These are phyloP conservation scores for Noctua janthina DNA, from an alignment of 2,888 invertebrate genomes.

Conservation along the genomic window DNA sequence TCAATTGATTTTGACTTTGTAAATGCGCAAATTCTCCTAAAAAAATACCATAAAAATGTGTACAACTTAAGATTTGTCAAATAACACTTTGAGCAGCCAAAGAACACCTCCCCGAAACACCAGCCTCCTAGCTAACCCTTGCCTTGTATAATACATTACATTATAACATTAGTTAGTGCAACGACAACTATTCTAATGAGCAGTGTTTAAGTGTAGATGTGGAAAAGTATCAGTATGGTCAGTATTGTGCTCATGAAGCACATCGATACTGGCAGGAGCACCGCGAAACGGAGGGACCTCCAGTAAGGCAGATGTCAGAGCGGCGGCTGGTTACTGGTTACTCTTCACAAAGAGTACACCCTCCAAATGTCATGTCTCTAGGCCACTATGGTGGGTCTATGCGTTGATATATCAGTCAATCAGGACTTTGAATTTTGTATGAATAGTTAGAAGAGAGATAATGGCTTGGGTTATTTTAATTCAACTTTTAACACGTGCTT, in stretches of 20 bases:
- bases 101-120: slow-evolving; percentile 31
- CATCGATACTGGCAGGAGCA: slow-evolving; percentile 93
- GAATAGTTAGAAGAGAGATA: too few species aligned
- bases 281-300: slow-evolving; percentile 93
- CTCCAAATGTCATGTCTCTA: too few species aligned
- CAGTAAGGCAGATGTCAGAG: too few species aligned
- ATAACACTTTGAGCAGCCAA: neutral
- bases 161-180: slow-evolving; percentile 55
- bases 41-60: slow-evolving; percentile 20
- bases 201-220: slow-evolving; percentile 89
- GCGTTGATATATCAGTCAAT: too few species aligned
- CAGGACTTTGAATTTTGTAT: too few species aligned
- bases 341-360: too few species aligned
- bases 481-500: neutral
- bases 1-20: neutral
- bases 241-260: slow-evolving; percentile 94
- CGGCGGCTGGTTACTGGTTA: too few species aligned
- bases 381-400: too few species aligned
- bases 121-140: slow-evolving; percentile 53
- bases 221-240: slow-evolving; percentile 93
- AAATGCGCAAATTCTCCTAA: neutral
- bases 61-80: neutral
- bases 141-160: slow-evolving; percentile 46
- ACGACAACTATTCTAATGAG: slow-evolving; percentile 58
- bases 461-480: neutral